phyloP scores from a whole-genome alignment of 2,113 vertebrate genomes.

The Sclerurus mexicanus region DNA sequence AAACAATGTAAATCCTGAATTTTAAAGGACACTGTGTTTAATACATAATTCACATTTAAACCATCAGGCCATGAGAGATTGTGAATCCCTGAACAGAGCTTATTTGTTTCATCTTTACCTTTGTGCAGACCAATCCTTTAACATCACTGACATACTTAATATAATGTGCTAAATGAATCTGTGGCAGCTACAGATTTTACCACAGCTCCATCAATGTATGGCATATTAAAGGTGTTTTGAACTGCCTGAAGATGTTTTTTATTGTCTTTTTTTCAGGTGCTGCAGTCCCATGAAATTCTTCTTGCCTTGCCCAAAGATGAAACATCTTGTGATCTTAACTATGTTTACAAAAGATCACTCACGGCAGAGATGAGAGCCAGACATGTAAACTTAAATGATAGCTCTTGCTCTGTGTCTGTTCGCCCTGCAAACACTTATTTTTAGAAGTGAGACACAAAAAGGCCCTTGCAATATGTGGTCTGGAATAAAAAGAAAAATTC shows the following conservation, averaged over 20 bases:
- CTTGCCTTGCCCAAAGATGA: conserved; percentile 28
- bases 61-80: not conserved
- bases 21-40: not conserved
- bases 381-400: conserved; percentile 11
- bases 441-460: not conserved
- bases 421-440: not conserved
- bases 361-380: conserved; percentile 26
- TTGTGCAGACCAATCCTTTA: not conserved
- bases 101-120: not conserved
- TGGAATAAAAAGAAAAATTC: conserved; percentile 39
- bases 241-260: not conserved
- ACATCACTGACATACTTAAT: not conserved
- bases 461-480: not conserved
- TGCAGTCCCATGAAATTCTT: not conserved
- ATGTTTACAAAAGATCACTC: conserved; percentile 40
- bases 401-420: not conserved
- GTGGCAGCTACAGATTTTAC: not conserved
- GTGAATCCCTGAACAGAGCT: not conserved
- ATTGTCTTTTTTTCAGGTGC: conserved; percentile 25
- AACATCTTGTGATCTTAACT: conserved; percentile 1
- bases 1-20: not conserved
- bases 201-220: not conserved
- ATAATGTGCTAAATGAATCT: not conserved
- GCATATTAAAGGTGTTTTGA: conserved; percentile 8
- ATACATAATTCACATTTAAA: not conserved